Conservation (phyloP, 2,888 invertebrate genomes). For the Drosophila falleni region DNA sequence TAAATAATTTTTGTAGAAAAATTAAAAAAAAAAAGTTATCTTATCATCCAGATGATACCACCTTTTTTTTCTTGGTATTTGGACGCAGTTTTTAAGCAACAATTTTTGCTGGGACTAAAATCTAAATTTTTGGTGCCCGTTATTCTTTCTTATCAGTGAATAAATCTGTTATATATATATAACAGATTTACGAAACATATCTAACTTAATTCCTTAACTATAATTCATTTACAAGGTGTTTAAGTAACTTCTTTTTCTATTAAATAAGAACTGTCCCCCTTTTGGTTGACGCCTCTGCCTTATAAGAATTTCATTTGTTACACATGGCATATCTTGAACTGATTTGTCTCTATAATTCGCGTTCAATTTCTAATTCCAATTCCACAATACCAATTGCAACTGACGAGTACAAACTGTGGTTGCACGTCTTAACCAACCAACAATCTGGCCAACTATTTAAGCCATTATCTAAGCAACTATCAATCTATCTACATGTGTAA, state of each 20-base stretch:
- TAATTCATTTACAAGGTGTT: too few relatives aligned
- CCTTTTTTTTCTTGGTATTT: background rate
- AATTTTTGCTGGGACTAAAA: too few relatives aligned
- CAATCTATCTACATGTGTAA: conserved; percentile 3
- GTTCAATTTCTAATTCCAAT: conserved; percentile 18
- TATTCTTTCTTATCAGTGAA: too few relatives aligned
- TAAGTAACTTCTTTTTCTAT: background rate
- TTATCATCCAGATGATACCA: background rate
- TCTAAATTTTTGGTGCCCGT: too few relatives aligned
- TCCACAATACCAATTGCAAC: background rate
- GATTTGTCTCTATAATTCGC: conserved; percentile 5
- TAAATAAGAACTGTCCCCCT: background rate
- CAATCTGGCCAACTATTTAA: conserved; percentile 7
- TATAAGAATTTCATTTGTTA: background rate
- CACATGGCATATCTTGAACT: background rate
- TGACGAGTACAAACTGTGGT: conserved; percentile 2
- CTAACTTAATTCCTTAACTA: too few relatives aligned
- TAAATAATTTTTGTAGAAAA: too few relatives aligned
- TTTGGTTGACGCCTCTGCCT: background rate
- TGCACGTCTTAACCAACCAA: conserved; percentile 1
- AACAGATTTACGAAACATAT: too few relatives aligned
- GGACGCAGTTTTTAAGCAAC: too few relatives aligned
- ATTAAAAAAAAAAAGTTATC: background rate
- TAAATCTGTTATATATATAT: too few relatives aligned
- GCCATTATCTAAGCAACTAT: conserved; percentile 12